Evolutionary conservation across 2,888 invertebrate species (phyloP).

Genomic region (Pasiphila rectangulata): DNA sequence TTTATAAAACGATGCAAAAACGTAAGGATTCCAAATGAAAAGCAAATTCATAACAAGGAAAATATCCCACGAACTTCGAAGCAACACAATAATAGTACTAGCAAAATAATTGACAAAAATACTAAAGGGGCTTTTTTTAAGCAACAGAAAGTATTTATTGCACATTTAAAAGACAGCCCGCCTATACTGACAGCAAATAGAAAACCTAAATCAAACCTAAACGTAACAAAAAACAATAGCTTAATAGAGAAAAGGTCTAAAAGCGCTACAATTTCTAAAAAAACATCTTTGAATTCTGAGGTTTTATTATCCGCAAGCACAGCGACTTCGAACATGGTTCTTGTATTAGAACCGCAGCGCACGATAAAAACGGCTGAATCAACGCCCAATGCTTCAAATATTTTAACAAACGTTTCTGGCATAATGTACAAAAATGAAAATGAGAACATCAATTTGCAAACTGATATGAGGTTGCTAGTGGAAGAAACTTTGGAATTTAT

Average conservation of each 20-base stretch:
- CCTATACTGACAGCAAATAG: slow-evolving; percentile 38
- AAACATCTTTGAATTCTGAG: slow-evolving; percentile 34
- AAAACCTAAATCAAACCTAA: slow-evolving; percentile 43
- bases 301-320: slow-evolving; percentile 25
- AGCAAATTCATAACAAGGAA: slow-evolving; percentile 53
- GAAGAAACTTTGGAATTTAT: slow-evolving; percentile 53
- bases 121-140: slow-evolving; percentile 40
- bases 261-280: slow-evolving; percentile 37
- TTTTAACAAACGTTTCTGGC: no score
- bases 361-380: slow-evolving; percentile 3
- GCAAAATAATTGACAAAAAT: slow-evolving; percentile 35
- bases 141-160: slow-evolving; percentile 47
- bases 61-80: slow-evolving; percentile 55
- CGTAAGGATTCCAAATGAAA: slow-evolving; percentile 39
- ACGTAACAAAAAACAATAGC: slow-evolving; percentile 38
- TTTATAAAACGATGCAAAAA: slow-evolving; percentile 43
- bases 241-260: slow-evolving; percentile 31
- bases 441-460: slow-evolving; percentile 30
- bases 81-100: slow-evolving; percentile 31
- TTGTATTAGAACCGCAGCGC: slow-evolving; percentile 37
- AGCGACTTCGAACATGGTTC: slow-evolving; percentile 38
- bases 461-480: slow-evolving; percentile 45
- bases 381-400: slow-evolving; percentile 28
- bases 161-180: slow-evolving; percentile 46
- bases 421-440: slow-evolving; percentile 20